A percentile compares a stretch with the other conserved stretches of the same genome.
Evolutionary conservation across 2,113 vertebrate species (phyloP).

Genomic region (Lynx canadensis): DNA sequence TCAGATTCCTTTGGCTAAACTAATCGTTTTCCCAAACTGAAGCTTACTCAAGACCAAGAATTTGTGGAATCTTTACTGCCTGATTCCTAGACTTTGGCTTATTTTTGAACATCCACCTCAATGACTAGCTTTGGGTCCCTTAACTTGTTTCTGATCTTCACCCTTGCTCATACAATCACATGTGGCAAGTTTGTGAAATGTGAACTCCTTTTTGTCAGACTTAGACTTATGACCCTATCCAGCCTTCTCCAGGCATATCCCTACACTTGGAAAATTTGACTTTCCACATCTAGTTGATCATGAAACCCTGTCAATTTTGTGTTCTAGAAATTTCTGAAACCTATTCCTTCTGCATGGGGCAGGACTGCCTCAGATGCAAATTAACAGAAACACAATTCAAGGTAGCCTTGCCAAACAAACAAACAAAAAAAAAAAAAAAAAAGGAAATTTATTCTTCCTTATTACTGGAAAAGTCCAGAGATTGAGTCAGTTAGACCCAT

Average conservation of each 20-base stretch:
- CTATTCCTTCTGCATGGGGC: not conserved
- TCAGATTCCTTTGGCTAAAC: not conserved
- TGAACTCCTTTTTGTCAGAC: not conserved
- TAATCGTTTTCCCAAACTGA: not conserved
- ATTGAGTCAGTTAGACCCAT: not conserved
- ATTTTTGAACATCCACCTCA: not conserved
- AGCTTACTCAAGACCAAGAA: not conserved
- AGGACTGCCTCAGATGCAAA: not conserved
- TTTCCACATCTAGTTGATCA: not conserved
- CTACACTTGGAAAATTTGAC: not conserved
- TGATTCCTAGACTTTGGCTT: not conserved
- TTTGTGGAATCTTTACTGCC: not conserved
- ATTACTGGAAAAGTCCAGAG: not conserved
- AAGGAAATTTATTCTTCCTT: not conserved
- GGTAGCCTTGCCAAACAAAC: not conserved
- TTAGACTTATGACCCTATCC: not conserved
- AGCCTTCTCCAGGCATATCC: not conserved
- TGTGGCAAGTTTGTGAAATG: not conserved
- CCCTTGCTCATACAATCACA: not conserved
- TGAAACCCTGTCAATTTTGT: not conserved
- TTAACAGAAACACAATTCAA: not conserved
- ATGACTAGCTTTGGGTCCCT: not conserved
- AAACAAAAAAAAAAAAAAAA: not conserved
- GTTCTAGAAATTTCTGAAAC: conserved; percentile 14
- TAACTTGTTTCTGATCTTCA: not conserved